Evolutionary conservation across 2,113 vertebrate species (phyloP).

Genomic region (Siphamia tubifer): DNA sequence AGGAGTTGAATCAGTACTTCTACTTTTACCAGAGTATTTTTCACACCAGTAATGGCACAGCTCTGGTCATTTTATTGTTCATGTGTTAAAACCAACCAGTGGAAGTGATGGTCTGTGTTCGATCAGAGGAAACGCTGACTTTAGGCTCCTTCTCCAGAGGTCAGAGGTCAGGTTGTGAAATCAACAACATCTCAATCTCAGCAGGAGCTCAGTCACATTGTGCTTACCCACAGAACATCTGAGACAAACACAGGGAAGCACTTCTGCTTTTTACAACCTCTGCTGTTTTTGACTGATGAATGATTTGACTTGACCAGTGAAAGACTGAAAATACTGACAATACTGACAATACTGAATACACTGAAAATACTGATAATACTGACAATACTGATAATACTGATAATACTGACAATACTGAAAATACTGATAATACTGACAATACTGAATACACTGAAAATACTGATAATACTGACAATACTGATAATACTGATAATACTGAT

Average conservation of each 20-base stretch:
- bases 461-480: too few relatives aligned
- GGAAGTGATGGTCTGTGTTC: background rate
- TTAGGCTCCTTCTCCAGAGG: background rate
- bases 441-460: too few relatives aligned
- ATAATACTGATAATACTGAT: too few relatives aligned
- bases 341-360: too few relatives aligned
- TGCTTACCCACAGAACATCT: background rate
- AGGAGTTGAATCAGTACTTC: too few relatives aligned
- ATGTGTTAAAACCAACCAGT: background rate
- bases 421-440: too few relatives aligned
- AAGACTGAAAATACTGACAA: too few relatives aligned
- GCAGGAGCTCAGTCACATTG: background rate
- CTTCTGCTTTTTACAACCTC: conserved; percentile 20
- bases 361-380: too few relatives aligned
- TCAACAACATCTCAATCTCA: background rate
- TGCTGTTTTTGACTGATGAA: conserved; percentile 17
- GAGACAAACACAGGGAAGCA: conserved; percentile 12
- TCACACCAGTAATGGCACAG: too few relatives aligned
- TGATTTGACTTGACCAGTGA: conserved; percentile 15
- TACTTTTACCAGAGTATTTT: too few relatives aligned
- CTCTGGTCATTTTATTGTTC: background rate
- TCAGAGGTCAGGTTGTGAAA: background rate
- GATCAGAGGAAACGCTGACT: background rate
- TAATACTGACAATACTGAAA: too few relatives aligned
- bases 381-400: too few relatives aligned